phyloP scores from a whole-genome alignment of 2,888 invertebrate genomes.

The Xylota sylvarum region DNA sequence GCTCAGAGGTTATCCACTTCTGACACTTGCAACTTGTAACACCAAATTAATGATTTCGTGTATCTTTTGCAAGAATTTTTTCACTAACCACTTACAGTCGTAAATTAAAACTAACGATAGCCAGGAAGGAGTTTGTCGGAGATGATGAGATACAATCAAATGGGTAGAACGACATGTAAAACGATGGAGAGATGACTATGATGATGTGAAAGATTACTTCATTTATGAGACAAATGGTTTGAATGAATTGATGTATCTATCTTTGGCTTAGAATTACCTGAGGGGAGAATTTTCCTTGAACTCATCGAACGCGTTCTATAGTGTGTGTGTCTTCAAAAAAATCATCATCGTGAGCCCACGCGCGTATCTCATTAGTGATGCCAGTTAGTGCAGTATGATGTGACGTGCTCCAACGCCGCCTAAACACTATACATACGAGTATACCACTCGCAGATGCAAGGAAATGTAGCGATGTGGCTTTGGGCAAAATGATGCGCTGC shows the following conservation, averaged over 20 bases:
- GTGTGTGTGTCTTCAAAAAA: neutral
- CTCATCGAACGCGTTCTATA: neutral
- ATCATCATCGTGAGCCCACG: slow-evolving; percentile 55
- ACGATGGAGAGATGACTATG: slow-evolving; percentile 37
- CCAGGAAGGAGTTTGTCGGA: slow-evolving; percentile 1
- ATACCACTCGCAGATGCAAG: slow-evolving; percentile 7
- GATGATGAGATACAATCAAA: slow-evolving; percentile 32
- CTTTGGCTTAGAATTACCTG: slow-evolving; percentile 7
- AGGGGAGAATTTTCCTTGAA: slow-evolving; percentile 12
- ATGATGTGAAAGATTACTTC: slow-evolving; percentile 57
- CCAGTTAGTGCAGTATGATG: slow-evolving; percentile 41
- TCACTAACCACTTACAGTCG: slow-evolving; percentile 42
- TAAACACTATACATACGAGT: slow-evolving; percentile 11
- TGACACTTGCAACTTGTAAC: slow-evolving; percentile 55
- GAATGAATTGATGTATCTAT: slow-evolving; percentile 29
- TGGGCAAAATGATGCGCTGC: slow-evolving; percentile 45
- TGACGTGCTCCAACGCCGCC: slow-evolving; percentile 48
- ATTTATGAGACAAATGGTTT: slow-evolving; percentile 59
- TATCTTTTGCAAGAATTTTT: slow-evolving; percentile 50
- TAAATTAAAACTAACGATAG: slow-evolving; percentile 40
- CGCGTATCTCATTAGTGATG: slow-evolving; percentile 60
- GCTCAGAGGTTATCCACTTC: slow-evolving; percentile 62
- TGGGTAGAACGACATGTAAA: slow-evolving; percentile 31
- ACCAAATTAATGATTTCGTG: neutral
- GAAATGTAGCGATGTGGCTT: slow-evolving; percentile 3